These are phyloP conservation scores for Oegoconia quadripuncta DNA, from an alignment of 2,888 invertebrate genomes.

Conservation along the genomic window DNA sequence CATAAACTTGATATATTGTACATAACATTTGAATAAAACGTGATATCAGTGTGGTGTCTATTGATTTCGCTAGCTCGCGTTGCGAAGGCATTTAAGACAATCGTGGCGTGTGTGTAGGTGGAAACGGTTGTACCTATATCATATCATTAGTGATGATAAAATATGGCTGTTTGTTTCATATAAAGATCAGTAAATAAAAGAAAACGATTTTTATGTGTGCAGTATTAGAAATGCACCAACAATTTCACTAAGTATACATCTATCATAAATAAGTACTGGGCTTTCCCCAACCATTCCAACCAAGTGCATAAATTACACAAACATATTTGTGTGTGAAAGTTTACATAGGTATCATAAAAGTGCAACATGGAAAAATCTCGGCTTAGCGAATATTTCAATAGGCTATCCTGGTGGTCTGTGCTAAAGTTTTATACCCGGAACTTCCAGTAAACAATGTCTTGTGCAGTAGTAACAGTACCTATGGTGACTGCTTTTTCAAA, in stretches of 20 bases:
- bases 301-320: constrained; percentile 34
- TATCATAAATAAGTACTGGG: constrained; percentile 21
- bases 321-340: constrained; percentile 42
- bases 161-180: constrained; percentile 5
- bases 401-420: too few species aligned
- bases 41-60: not conserved
- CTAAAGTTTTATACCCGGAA: too few species aligned
- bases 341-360: not conserved
- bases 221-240: constrained; percentile 53
- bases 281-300: constrained; percentile 39
- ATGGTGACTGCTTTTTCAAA: too few species aligned
- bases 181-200: constrained; percentile 8
- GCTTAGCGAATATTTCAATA: too few species aligned
- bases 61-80: constrained; percentile 8
- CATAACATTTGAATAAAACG: constrained; percentile 6
- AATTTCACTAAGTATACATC: constrained; percentile 36
- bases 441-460: too few species aligned
- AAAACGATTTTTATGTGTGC: constrained; percentile 33
- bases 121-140: too few species aligned
- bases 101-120: constrained; percentile 38
- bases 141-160: constrained; percentile 10
- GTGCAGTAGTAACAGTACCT: too few species aligned
- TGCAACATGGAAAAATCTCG: too few species aligned
- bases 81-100: constrained; percentile 30
- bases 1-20: constrained; percentile 18